phyloP scores from a whole-genome alignment of 2,797 vertebrate genomes.

The Fistularia tabacaria region DNA sequence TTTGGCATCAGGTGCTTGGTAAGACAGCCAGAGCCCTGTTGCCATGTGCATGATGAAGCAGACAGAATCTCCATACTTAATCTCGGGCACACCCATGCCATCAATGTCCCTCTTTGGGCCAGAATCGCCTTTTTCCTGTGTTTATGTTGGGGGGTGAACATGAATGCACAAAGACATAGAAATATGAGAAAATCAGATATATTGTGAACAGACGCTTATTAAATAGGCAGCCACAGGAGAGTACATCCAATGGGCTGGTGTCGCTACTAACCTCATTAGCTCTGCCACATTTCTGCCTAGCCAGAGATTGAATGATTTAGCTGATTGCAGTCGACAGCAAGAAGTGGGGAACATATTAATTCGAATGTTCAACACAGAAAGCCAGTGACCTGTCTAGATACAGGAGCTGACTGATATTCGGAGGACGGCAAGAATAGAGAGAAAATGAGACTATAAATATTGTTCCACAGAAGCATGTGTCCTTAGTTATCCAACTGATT shows the following conservation, averaged over 20 bases:
- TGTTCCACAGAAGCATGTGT: slow-evolving; percentile 9
- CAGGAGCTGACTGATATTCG: slow-evolving; percentile 2
- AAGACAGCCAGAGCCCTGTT: slow-evolving; percentile 93
- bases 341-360: slow-evolving; percentile 43
- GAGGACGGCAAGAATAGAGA: neutral
- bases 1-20: slow-evolving; percentile 93
- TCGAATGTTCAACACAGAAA: slow-evolving; percentile 35
- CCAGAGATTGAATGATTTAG: slow-evolving; percentile 41
- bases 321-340: slow-evolving; percentile 42
- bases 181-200: slow-evolving; percentile 22
- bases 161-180: neutral
- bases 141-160: slow-evolving; percentile 23
- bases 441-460: slow-evolving; percentile 5
- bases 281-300: slow-evolving; percentile 34
- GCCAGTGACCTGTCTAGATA: slow-evolving; percentile 37
- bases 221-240: slow-evolving; percentile 19
- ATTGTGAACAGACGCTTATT: slow-evolving; percentile 31
- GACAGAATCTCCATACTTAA: slow-evolving; percentile 95
- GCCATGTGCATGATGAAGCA: slow-evolving; percentile 93
- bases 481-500: slow-evolving; percentile 4
- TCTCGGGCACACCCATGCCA: slow-evolving; percentile 93
- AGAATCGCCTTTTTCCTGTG: slow-evolving; percentile 89
- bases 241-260: slow-evolving; percentile 17
- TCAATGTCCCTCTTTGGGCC: slow-evolving; percentile 90
- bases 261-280: slow-evolving; percentile 45